phyloP scores from a whole-genome alignment of 2,888 invertebrate genomes.

The Pyralis farinalis region DNA sequence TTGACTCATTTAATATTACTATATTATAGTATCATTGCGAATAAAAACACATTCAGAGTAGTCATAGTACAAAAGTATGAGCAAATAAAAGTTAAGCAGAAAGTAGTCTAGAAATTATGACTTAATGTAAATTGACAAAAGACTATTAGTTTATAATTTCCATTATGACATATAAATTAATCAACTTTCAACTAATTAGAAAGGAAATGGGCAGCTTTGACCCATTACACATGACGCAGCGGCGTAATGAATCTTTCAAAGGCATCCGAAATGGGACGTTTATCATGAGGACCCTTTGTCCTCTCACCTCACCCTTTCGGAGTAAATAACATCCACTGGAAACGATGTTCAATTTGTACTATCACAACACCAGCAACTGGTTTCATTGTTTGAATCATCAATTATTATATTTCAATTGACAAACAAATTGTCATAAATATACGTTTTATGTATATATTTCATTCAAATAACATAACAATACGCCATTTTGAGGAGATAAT shows the following conservation, averaged over 20 bases:
- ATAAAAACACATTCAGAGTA: too few relatives aligned
- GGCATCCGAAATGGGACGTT: slow-evolving; percentile 16
- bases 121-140: too few relatives aligned
- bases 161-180: slow-evolving; percentile 1
- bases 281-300: slow-evolving; percentile 23
- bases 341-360: slow-evolving; percentile 16
- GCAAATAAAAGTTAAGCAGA: too few relatives aligned
- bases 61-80: too few relatives aligned
- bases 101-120: too few relatives aligned
- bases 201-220: slow-evolving; percentile 4
- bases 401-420: neutral
- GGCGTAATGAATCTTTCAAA: slow-evolving; percentile 16
- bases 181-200: slow-evolving; percentile 3
- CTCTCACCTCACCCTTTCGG: slow-evolving; percentile 18
- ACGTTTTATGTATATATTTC: slow-evolving; percentile 13
- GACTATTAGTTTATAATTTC: slow-evolving; percentile 17
- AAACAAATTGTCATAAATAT: slow-evolving; percentile 5
- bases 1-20: too few relatives aligned
- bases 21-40: too few relatives aligned
- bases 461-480: slow-evolving; percentile 26
- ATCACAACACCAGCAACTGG: slow-evolving; percentile 1
- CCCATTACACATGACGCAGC: slow-evolving; percentile 6
- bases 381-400: slow-evolving; percentile 2
- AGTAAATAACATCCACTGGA: slow-evolving; percentile 17
- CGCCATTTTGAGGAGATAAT: slow-evolving; percentile 24